A percentile compares a stretch with the other conserved stretches of the same genome.
phyloP scores from a whole-genome alignment of 2,113 vertebrate species.

The Calyptomena viridis region DNA sequence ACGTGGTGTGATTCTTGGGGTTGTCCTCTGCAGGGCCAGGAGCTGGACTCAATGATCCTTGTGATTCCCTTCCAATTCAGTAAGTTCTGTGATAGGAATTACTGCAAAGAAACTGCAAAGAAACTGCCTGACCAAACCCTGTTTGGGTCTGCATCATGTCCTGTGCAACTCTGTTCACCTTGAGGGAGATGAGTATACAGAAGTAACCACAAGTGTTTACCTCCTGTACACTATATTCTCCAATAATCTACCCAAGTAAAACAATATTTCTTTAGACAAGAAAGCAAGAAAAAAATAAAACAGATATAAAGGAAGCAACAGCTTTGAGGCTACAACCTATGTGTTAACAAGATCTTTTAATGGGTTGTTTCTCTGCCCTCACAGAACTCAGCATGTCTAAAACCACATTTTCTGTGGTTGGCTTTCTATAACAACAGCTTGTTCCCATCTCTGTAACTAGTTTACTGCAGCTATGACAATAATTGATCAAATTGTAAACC shows the following conservation, averaged over 20 bases:
- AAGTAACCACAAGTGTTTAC: not conserved
- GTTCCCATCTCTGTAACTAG: slow-evolving; percentile 5
- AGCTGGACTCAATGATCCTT: not conserved
- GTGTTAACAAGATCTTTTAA: not conserved
- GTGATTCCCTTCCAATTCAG: not conserved
- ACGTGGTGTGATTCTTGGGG: not conserved
- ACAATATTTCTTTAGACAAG: not conserved
- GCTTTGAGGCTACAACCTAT: not conserved
- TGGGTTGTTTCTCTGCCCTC: not conserved
- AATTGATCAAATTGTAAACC: slow-evolving; percentile 16
- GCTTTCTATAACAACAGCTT: not conserved
- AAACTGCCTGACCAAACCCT: not conserved
- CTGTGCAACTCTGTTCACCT: not conserved
- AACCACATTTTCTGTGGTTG: not conserved
- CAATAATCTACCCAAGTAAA: not conserved
- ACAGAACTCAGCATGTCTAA: not conserved
- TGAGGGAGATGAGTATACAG: not conserved
- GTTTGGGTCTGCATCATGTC: not conserved
- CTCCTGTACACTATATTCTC: not conserved
- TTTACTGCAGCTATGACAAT: not conserved
- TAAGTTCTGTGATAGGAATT: not conserved
- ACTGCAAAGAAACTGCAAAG: not conserved
- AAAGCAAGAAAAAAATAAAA: not conserved
- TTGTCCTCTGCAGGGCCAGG: not conserved
- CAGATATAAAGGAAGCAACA: not conserved